Evolutionary conservation across 2,113 vertebrate genomes (phyloP).

Genomic region (Aramus guarauna): DNA sequence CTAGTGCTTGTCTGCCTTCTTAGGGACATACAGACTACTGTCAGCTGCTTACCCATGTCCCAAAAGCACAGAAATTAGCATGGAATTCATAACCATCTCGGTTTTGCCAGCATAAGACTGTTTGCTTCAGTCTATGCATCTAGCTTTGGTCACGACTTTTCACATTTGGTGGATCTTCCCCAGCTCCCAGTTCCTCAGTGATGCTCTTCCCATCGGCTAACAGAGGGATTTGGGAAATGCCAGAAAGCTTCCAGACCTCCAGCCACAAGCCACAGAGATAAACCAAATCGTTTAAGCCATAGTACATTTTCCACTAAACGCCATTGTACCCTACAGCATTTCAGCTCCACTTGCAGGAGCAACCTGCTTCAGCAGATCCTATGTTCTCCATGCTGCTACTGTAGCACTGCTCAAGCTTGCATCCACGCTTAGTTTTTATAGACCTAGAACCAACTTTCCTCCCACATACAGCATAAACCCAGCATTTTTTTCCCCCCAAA

Average conservation of each 20-base stretch:
- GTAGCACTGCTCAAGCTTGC: not conserved
- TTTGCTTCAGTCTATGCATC: not conserved
- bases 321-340: not conserved
- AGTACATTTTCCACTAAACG: not conserved
- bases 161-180: not conserved
- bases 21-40: not conserved
- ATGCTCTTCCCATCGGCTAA: not conserved
- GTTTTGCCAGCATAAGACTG: not conserved
- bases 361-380: not conserved
- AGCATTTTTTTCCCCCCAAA: not conserved
- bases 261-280: not conserved
- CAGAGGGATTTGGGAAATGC: not conserved
- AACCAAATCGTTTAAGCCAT: not conserved
- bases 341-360: not conserved
- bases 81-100: not conserved
- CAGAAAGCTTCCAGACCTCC: not conserved
- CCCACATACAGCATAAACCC: not conserved
- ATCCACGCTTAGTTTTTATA: not conserved
- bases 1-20: not conserved
- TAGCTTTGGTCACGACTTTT: not conserved
- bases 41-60: not conserved
- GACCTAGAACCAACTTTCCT: not conserved
- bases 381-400: not conserved
- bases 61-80: not conserved
- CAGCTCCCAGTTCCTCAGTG: not conserved